phyloP scores from a whole-genome alignment of 2,797 vertebrate genomes.

The Sebastes wilsoni region DNA sequence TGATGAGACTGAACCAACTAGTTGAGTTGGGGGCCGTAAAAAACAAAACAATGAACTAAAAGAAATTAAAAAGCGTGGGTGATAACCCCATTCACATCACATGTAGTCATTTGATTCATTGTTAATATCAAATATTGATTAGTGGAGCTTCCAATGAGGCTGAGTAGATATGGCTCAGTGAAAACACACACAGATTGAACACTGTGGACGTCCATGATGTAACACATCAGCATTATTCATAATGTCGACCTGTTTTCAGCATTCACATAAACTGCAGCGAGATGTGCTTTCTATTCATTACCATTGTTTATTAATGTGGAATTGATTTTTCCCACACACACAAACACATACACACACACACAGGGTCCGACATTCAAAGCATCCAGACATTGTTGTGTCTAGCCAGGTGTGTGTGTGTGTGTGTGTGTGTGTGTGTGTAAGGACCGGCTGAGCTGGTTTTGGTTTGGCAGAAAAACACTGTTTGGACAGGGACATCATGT shows the following conservation, averaged over 20 bases:
- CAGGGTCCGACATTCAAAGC: slow-evolving; percentile 36
- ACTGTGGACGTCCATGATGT: not conserved
- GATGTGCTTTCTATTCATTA: slow-evolving; percentile 26
- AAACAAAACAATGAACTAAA: not conserved
- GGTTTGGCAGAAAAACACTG: slow-evolving; percentile 52
- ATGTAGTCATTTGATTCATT: not conserved
- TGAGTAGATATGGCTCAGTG: not conserved
- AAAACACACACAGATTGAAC: not conserved
- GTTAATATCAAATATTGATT: not conserved
- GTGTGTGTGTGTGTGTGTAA: not conserved
- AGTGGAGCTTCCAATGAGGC: not conserved
- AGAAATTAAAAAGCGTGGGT: too few relatives aligned
- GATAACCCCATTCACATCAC: not conserved
- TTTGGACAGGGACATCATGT: slow-evolving; percentile 58
- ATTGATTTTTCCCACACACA: slow-evolving; percentile 28
- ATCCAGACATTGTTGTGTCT: slow-evolving; percentile 73
- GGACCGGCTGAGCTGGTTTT: slow-evolving; percentile 65
- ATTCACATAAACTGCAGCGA: slow-evolving; percentile 1
- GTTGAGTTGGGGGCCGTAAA: too few relatives aligned
- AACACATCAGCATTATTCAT: slow-evolving; percentile 19
- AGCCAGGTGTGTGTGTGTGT: slow-evolving; percentile 46
- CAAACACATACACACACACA: slow-evolving; percentile 21
- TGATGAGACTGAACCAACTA: too few relatives aligned
- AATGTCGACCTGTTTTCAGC: not conserved
- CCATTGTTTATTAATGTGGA: slow-evolving; percentile 30